These are phyloP conservation scores for Propithecus coquereli DNA, from an alignment of 2,113 vertebrate genomes.

Conservation along the genomic window DNA sequence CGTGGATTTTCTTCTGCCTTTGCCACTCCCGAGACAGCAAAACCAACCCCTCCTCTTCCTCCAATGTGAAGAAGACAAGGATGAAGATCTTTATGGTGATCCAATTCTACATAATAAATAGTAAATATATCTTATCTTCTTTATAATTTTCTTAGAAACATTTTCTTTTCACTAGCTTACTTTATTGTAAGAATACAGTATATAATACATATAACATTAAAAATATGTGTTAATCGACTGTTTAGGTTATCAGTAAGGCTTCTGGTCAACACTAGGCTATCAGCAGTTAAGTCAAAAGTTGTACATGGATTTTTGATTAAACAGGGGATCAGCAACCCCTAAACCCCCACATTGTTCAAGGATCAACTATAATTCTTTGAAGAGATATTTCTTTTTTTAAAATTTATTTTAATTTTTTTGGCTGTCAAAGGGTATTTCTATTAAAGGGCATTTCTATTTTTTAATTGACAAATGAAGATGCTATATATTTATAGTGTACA, in stretches of 20 bases:
- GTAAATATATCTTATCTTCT: background rate
- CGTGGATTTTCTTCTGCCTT: too few species aligned
- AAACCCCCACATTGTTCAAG: too few species aligned
- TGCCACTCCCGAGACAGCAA: too few species aligned
- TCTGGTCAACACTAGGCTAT: too few species aligned
- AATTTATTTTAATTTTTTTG: background rate
- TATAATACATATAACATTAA: background rate
- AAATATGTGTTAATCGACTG: too few species aligned
- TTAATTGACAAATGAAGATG: background rate
- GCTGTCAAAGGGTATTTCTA: background rate
- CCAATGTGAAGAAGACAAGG: background rate
- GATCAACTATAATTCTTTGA: background rate
- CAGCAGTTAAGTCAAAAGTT: too few species aligned
- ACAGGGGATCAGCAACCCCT: too few species aligned
- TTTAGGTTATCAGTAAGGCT: too few species aligned
- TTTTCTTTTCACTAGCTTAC: background rate
- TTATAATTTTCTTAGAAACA: background rate
- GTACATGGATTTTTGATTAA: too few species aligned
- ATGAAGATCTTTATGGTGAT: background rate
- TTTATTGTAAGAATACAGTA: background rate
- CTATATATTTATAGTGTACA: background rate
- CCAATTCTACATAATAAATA: too few species aligned
- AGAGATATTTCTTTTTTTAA: background rate
- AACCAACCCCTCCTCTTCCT: too few species aligned
- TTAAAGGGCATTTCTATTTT: background rate